phyloP scores from a whole-genome alignment of 2,888 invertebrate genomes.

The Pollenia griseotomentosa region DNA sequence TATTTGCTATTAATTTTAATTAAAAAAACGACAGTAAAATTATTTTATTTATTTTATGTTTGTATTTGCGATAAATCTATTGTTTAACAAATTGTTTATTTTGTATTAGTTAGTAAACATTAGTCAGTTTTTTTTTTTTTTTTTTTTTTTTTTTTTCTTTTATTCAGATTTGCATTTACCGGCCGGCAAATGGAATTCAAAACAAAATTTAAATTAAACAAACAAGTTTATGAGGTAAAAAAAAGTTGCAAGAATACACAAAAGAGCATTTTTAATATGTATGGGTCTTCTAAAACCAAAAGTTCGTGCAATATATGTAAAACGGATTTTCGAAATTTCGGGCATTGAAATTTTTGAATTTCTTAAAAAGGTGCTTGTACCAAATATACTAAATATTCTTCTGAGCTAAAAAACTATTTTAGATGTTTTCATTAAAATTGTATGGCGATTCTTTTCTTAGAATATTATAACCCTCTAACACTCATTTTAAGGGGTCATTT shows the following conservation, averaged over 20 bases:
- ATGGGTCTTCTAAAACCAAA: too few relatives aligned
- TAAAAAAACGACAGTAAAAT: conserved; percentile 26
- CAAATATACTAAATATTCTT: too few relatives aligned
- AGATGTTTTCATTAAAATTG: too few relatives aligned
- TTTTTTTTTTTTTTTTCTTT: too few relatives aligned
- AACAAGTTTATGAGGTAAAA: conserved; percentile 10
- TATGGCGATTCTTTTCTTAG: too few relatives aligned
- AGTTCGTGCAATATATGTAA: too few relatives aligned
- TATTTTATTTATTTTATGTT: conserved; percentile 13
- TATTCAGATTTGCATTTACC: conserved; percentile 53
- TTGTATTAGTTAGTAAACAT: conserved; percentile 19
- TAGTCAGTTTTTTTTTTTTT: conserved; percentile 3
- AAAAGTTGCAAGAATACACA: not conserved
- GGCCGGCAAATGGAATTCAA: conserved; percentile 64
- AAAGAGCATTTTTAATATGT: not conserved
- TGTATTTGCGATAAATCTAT: conserved; percentile 15
- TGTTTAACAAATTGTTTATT: conserved; percentile 14
- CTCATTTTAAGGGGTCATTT: too few relatives aligned
- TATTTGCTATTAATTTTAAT: not conserved
- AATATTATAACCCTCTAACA: too few relatives aligned
- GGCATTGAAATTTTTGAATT: too few relatives aligned
- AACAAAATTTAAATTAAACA: conserved; percentile 38
- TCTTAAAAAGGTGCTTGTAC: too few relatives aligned
- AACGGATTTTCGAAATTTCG: too few relatives aligned
- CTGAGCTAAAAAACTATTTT: too few relatives aligned